phyloP scores from a whole-genome alignment of 2,113 vertebrate species.

The Sceloporus undulatus region DNA sequence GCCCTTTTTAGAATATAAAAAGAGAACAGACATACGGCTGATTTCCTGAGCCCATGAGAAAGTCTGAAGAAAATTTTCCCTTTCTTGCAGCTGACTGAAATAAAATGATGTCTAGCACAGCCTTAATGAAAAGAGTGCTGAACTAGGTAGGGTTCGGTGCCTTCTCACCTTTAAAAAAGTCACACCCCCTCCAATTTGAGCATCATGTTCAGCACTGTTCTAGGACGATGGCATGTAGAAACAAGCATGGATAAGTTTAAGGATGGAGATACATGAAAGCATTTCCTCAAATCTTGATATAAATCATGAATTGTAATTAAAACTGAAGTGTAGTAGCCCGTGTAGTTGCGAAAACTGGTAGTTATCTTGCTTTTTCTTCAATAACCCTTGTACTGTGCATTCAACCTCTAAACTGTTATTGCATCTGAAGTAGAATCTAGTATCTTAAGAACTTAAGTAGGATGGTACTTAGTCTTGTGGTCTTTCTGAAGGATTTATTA shows the following conservation, averaged over 20 bases:
- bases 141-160: too few relatives aligned
- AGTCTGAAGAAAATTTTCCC: not conserved
- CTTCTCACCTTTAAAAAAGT: not conserved
- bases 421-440: not conserved
- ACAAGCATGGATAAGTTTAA: not conserved
- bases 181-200: not conserved
- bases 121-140: too few relatives aligned
- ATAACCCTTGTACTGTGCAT: not conserved
- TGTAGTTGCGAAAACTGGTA: not conserved
- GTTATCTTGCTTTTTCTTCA: not conserved
- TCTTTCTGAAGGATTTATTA: not conserved
- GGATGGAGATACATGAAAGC: not conserved
- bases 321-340: not conserved
- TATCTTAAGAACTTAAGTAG: not conserved
- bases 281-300: not conserved
- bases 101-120: too few relatives aligned
- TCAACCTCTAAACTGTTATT: not conserved
- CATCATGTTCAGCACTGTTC: not conserved
- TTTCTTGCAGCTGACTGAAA: too few relatives aligned
- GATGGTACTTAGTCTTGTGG: not conserved
- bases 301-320: not conserved
- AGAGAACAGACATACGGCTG: not conserved
- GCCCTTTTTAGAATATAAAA: not conserved
- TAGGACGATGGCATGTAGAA: not conserved
- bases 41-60: not conserved